Base-by-base conservation (phyloP, 2,888 invertebrate genomes). In the Mythimna pallens region DNA sequence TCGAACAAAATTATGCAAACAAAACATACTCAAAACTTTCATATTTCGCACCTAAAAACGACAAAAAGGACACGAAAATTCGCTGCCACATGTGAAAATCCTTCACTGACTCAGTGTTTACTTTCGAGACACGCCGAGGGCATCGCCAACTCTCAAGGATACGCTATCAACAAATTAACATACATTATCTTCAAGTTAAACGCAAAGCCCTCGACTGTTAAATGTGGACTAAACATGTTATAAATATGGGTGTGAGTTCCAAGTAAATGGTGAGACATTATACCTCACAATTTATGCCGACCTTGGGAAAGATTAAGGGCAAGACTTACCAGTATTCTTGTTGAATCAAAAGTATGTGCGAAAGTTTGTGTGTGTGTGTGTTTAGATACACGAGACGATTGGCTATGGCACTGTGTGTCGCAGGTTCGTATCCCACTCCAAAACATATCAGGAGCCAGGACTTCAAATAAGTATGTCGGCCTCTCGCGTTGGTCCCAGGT, bases 131-230 rank as follows among this genome's bases (percentile, higher is more conserved):
- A 25, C 75, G 63, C 70, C 3, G 78, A 80, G 80, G 76, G 62
- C 78, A 80, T 80, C 80, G 78, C 14, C 74, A 75, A 61, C 34
- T 58, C 57, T 66, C 84, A 84, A 87, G 88, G 89, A 87, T 82
- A 74, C 83, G 82, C 82, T 89, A 88, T 90, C 89, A 77, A 73
- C 84, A 87, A 88, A 90, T 91, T 91, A 91, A 81, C 90, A 88
- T 89, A 80, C 80, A 90, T 90, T 90, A 91, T 86, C 87, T 82
- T 65, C 47, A 73, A 70, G 72, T 81, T 86, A 88, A 91, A 91
- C 89, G 86, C 87, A 47, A 72, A 87, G 89, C 78, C 92, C 92
- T 91, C 90, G 91, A 88, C 86, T 70, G 86, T 67, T 74, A 67
- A 76, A 75, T 72, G 65, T 66, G 80, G 74, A 75, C 76, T 70